A percentile compares a stretch with the other conserved stretches of the same genome.
Evolutionary conservation across 2,113 vertebrate genomes (phyloP).

Genomic region (Carettochelys insculpta): DNA sequence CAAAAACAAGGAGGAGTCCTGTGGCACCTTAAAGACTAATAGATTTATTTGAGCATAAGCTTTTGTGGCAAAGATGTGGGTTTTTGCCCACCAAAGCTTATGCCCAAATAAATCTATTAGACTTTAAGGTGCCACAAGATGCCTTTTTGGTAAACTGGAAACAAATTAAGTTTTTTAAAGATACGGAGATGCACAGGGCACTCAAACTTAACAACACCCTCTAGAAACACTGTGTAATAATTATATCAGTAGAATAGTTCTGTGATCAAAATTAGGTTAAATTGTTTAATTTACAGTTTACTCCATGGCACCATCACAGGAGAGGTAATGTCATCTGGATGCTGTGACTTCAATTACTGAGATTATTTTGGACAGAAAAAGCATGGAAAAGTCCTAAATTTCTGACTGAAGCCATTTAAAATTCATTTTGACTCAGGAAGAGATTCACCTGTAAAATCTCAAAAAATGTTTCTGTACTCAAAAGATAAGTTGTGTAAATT

Average conservation of each 20-base stretch:
- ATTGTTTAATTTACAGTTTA: background rate
- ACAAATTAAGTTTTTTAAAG: background rate
- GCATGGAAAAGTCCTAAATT: background rate
- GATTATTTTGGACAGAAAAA: background rate
- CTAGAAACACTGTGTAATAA: background rate
- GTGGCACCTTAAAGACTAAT: no score
- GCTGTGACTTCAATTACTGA: background rate
- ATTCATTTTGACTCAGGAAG: background rate
- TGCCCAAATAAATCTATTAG: no score
- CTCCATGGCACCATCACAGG: background rate
- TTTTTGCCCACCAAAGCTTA: no score
- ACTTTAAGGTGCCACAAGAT: no score
- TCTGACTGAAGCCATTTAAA: background rate
- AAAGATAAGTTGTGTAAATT: background rate
- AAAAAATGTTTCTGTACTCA: background rate
- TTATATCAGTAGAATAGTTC: background rate
- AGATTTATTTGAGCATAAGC: no score
- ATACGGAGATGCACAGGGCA: background rate
- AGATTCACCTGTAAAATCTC: background rate
- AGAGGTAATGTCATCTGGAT: background rate
- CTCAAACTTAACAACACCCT: background rate
- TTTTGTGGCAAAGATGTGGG: no score
- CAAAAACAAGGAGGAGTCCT: no score
- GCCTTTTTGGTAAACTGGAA: no score
- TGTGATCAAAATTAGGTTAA: background rate